Conservation (phyloP, 2,888 invertebrate species). For the Subacronicta megacephala region DNA sequence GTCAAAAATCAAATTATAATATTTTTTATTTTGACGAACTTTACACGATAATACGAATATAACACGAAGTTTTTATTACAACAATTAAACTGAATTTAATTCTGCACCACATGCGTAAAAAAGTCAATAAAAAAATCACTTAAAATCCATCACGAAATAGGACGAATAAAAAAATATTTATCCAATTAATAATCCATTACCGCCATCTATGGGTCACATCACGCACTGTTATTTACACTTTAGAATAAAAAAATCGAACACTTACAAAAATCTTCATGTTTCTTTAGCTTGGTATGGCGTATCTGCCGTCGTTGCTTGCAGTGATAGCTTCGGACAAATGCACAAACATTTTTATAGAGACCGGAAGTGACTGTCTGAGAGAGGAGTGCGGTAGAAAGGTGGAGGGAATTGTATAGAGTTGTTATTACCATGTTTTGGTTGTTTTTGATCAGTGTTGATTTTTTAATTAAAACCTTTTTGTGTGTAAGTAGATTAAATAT, state of each 20-base stretch:
- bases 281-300: constrained; percentile 71
- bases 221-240: constrained; percentile 43
- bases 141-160: constrained; percentile 13
- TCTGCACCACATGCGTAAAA: neutral
- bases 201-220: constrained; percentile 42
- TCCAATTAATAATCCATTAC: constrained; percentile 32
- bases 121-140: constrained; percentile 4
- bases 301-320: constrained; percentile 68
- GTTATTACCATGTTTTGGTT: constrained; percentile 54
- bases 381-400: constrained; percentile 79
- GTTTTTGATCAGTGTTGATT: constrained; percentile 7
- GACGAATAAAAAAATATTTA: neutral
- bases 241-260: constrained; percentile 50
- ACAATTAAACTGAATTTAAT: neutral
- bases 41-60: too few species aligned
- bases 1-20: too few species aligned
- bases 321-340: constrained; percentile 77
- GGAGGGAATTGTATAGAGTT: constrained; percentile 66
- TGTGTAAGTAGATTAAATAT: constrained; percentile 9
- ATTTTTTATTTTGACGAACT: too few species aligned
- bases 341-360: constrained; percentile 83
- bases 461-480: constrained; percentile 13
- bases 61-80: too few species aligned
- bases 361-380: constrained; percentile 83
- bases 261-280: constrained; percentile 87